Percentiles rank a stretch among this genome's conserved stretches.
Conservation (phyloP, 2,113 vertebrate genomes). For the Albula glossodonta region DNA sequence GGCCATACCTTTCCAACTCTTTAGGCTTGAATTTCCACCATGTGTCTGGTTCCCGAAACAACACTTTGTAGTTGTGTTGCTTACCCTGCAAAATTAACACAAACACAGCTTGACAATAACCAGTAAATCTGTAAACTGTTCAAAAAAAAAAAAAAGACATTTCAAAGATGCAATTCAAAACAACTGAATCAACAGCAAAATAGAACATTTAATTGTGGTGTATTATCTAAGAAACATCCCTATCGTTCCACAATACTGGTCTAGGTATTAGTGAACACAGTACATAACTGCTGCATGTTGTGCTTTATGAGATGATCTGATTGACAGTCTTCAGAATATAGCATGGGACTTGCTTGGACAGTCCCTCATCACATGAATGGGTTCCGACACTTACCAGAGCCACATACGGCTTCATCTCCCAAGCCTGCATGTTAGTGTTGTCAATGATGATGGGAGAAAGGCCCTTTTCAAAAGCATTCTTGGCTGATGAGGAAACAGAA, state of each 20-base stretch:
- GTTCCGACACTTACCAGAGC: constrained; percentile 77
- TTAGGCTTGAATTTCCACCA: constrained; percentile 95
- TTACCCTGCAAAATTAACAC: constrained; percentile 72
- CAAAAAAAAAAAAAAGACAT: too few relatives aligned
- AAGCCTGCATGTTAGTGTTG: constrained; percentile 94
- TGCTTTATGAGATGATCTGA: too few relatives aligned
- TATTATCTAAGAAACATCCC: too few relatives aligned
- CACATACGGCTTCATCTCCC: constrained; percentile 98
- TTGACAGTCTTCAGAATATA: too few relatives aligned
- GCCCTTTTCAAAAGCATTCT: constrained; percentile 84
- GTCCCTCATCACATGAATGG: background rate
- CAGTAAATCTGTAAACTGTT: too few relatives aligned
- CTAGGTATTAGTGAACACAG: too few relatives aligned
- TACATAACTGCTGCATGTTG: too few relatives aligned
- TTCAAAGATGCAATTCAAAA: too few relatives aligned
- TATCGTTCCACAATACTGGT: too few relatives aligned
- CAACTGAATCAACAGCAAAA: too few relatives aligned
- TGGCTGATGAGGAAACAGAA: constrained; percentile 74
- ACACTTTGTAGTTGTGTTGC: constrained; percentile 85
- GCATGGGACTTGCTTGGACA: background rate
- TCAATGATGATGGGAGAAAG: constrained; percentile 91
- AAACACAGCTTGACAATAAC: background rate
- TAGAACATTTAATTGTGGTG: too few relatives aligned
- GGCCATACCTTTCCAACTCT: constrained; percentile 88
- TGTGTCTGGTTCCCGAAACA: constrained; percentile 92